Conservation (phyloP, 2,797 vertebrate species). For the Darevskia mixta region DNA sequence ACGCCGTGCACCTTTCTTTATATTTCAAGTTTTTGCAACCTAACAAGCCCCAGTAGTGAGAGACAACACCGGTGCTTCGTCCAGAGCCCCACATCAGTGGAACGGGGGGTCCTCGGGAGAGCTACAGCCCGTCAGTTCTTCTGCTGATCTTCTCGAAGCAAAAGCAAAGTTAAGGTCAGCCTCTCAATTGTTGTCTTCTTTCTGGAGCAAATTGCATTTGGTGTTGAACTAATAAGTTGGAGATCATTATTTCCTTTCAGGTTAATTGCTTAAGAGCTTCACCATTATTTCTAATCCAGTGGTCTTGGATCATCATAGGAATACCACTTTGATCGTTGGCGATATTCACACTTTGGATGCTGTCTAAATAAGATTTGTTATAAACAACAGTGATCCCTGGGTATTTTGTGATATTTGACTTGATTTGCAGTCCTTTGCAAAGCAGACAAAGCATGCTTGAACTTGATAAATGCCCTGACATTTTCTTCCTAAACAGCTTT, state of each 20-base stretch:
- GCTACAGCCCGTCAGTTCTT: constrained; percentile 35
- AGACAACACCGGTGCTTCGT: constrained; percentile 52
- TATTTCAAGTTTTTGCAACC: constrained; percentile 59
- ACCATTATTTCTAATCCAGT: constrained; percentile 37
- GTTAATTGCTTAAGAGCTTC: constrained; percentile 59
- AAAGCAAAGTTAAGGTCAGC: constrained; percentile 60
- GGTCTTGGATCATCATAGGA: constrained; percentile 32
- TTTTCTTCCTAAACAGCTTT: constrained; percentile 36
- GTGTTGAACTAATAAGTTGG: constrained; percentile 48
- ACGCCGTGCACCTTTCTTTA: constrained; percentile 55
- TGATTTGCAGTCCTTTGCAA: constrained; percentile 58
- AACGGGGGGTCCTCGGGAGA: constrained; percentile 64
- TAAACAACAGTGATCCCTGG: constrained; percentile 40
- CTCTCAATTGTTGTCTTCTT: constrained; percentile 61
- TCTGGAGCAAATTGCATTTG: constrained; percentile 33
- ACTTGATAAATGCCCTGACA: constrained; percentile 48
- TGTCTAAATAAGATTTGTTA: constrained; percentile 42
- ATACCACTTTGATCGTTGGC: constrained; percentile 7
- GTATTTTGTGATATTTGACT: constrained; percentile 59
- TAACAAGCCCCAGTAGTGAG: constrained; percentile 74
- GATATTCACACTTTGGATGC: constrained; percentile 23
- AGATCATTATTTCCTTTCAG: constrained; percentile 35
- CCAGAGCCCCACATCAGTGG: constrained; percentile 43
- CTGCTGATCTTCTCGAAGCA: constrained; percentile 63
- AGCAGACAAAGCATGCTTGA: constrained; percentile 54